These are phyloP conservation scores for Pelodytes ibericus DNA, from an alignment of 2,797 vertebrate genomes.

Conservation along the genomic window DNA sequence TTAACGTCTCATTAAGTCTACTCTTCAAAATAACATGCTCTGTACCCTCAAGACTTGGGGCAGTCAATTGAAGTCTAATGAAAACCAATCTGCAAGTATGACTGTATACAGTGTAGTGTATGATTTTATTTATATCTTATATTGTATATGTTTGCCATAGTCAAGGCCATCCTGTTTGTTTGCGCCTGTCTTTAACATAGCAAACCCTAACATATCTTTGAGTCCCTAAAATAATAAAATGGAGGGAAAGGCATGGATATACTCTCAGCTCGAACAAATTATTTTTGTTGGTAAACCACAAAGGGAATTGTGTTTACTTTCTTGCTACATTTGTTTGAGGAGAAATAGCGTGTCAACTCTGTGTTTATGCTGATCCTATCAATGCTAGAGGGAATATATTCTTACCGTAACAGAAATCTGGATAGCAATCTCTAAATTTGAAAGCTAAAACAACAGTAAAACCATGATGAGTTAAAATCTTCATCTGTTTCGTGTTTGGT, in stretches of 20 bases:
- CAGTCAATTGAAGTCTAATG: neutral
- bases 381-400: conserved; percentile 26
- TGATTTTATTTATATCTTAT: neutral
- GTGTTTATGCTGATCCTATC: conserved; percentile 25
- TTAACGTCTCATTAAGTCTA: too few relatives aligned
- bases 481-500: conserved; percentile 53
- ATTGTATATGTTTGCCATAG: neutral
- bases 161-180: neutral
- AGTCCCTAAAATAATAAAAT: conserved; percentile 1
- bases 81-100: neutral
- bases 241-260: conserved; percentile 1
- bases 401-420: conserved; percentile 38
- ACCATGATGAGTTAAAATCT: conserved; percentile 30
- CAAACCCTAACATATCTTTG: neutral
- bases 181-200: neutral
- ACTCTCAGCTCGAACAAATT: conserved; percentile 3
- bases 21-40: too few relatives aligned
- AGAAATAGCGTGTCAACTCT: neutral
- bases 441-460: conserved; percentile 32
- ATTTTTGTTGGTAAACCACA: conserved; percentile 39
- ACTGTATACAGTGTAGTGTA: neutral
- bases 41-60: too few relatives aligned
- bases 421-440: conserved; percentile 46
- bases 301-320: conserved; percentile 30
- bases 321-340: conserved; percentile 35